Percentiles rank a stretch among this genome's conserved stretches.
phyloP scores from a whole-genome alignment of 2,113 vertebrate species.

The Carlito syrichta region DNA sequence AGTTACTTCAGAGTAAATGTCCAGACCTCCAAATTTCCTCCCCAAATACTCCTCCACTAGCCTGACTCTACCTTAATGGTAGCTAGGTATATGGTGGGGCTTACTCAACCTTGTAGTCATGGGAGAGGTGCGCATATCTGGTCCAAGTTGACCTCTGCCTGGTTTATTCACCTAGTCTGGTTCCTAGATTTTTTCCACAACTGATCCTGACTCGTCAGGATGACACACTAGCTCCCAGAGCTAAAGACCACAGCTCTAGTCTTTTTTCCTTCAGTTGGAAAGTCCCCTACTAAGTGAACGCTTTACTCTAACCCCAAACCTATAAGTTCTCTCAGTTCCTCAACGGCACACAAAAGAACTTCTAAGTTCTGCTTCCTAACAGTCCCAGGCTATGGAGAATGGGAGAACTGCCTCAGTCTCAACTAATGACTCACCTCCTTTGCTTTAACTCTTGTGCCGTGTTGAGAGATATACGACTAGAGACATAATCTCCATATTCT shows the following conservation, averaged over 20 bases:
- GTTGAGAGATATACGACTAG: too few species aligned
- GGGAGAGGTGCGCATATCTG: neutral
- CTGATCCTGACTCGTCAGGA: neutral
- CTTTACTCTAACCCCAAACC: neutral
- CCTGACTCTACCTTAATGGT: neutral
- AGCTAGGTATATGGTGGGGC: neutral
- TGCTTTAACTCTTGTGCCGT: neutral
- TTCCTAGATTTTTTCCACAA: neutral
- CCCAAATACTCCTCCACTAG: neutral
- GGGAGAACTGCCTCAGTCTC: neutral
- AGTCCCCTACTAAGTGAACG: neutral
- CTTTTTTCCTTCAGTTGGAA: neutral
- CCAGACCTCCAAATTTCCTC: neutral
- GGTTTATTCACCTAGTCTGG: neutral
- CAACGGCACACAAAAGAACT: neutral
- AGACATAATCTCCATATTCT: neutral
- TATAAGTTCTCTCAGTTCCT: neutral
- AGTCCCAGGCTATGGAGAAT: neutral
- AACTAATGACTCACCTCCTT: neutral
- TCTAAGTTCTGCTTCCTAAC: neutral
- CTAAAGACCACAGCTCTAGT: neutral
- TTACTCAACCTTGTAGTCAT: neutral
- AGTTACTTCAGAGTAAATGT: neutral
- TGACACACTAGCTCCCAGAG: neutral
- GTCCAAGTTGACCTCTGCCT: neutral